Percentiles rank a stretch among this genome's conserved stretches.
These are phyloP conservation scores for Amblyraja radiata DNA, from an alignment of 2,797 vertebrate species.

Conservation along the genomic window DNA sequence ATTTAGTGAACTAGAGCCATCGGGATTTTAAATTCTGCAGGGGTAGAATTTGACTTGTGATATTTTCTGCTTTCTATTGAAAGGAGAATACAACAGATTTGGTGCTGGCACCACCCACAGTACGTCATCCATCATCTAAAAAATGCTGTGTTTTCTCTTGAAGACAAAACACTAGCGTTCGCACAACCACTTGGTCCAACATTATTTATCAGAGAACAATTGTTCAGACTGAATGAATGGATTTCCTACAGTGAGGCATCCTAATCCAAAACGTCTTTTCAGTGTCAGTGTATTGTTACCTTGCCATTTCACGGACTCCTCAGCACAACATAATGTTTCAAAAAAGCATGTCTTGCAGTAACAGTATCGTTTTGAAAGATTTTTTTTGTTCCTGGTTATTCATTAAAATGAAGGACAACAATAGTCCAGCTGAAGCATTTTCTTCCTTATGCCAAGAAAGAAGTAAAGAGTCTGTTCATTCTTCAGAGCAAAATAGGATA, in stretches of 20 bases:
- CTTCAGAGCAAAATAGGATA: neutral
- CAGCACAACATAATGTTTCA: constrained; percentile 31
- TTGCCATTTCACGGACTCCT: neutral
- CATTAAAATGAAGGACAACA: constrained; percentile 12
- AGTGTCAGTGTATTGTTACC: too few relatives aligned
- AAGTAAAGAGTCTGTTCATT: neutral
- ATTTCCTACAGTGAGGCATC: neutral
- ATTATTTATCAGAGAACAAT: constrained; percentile 22
- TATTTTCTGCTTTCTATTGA: neutral
- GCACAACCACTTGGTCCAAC: constrained; percentile 4
- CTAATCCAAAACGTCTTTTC: neutral
- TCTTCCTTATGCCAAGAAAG: neutral
- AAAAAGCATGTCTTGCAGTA: constrained; percentile 1
- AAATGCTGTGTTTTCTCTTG: neutral
- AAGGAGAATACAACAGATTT: neutral
- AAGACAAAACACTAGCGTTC: neutral
- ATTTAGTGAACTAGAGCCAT: neutral
- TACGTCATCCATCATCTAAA: constrained; percentile 10
- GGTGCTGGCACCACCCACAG: neutral
- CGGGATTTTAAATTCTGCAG: neutral
- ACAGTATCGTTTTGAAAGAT: constrained; percentile 9
- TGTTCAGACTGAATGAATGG: neutral
- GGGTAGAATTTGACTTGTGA: neutral
- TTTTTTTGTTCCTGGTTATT: neutral
- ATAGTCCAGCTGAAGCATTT: neutral